Evolutionary conservation across 2,888 invertebrate species (phyloP).

Genomic region (Oscheius sp.): DNA sequence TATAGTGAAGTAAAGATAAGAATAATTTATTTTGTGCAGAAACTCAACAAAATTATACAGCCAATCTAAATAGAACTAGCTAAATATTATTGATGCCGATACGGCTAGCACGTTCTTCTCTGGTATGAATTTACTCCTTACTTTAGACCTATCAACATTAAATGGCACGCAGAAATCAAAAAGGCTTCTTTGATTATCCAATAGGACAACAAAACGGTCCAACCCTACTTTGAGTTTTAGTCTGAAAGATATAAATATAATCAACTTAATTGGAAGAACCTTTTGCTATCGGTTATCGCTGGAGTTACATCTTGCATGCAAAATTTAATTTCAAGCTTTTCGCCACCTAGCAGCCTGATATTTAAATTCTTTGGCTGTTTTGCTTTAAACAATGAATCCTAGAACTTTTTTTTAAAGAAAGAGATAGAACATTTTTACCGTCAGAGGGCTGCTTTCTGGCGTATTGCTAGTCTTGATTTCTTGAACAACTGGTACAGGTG

Average conservation of each 20-base stretch:
- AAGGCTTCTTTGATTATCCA: slow-evolving; percentile 39
- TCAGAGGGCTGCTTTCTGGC: neutral
- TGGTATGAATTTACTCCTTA: slow-evolving; percentile 33
- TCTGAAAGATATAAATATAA: neutral
- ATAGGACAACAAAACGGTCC: slow-evolving; percentile 34
- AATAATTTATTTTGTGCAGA: neutral
- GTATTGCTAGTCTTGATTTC: too few species aligned
- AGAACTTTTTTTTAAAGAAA: slow-evolving; percentile 29
- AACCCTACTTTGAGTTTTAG: slow-evolving; percentile 8
- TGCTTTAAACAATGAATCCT: slow-evolving; percentile 1
- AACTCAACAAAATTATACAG: neutral
- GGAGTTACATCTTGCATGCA: slow-evolving; percentile 21
- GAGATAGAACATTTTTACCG: slow-evolving; percentile 15
- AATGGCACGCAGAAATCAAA: slow-evolving; percentile 44
- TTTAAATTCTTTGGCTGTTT: slow-evolving; percentile 14
- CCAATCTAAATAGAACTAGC: neutral
- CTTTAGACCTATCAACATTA: slow-evolving; percentile 29
- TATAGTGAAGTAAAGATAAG: too few species aligned
- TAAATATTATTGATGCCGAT: slow-evolving; percentile 32
- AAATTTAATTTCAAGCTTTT: slow-evolving; percentile 39
- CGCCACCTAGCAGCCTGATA: slow-evolving; percentile 1
- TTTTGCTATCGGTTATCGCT: slow-evolving; percentile 18
- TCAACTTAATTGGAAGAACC: slow-evolving; percentile 19
- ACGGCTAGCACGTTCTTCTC: slow-evolving; percentile 34
- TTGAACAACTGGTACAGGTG: slow-evolving; percentile 25